Percentiles rank a stretch among this genome's conserved stretches.
phyloP scores from a whole-genome alignment of 2,797 vertebrate genomes.

The Spinus pinus region DNA sequence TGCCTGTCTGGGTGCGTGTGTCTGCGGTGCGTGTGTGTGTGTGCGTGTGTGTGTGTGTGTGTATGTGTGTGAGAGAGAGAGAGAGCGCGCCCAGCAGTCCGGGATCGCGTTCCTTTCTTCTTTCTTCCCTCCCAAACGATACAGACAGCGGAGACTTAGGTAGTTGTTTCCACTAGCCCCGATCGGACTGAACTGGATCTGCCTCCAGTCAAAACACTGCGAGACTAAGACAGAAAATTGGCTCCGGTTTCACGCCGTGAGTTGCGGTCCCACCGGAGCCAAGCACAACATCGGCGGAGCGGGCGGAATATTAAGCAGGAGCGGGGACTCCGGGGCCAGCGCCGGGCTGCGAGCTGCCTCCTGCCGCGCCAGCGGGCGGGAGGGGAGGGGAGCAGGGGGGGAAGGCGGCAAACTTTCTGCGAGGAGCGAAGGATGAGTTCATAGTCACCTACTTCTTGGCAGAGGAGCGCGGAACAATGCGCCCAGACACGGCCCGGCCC shows the following conservation, averaged over 20 bases:
- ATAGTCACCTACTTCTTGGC: conserved; percentile 51
- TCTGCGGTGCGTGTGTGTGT: not conserved
- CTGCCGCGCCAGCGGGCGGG: conserved; percentile 27
- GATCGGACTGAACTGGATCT: conserved; percentile 84
- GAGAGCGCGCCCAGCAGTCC: not conserved
- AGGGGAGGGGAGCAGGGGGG: not conserved
- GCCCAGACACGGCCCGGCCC: not conserved
- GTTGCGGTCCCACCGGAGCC: conserved; percentile 82
- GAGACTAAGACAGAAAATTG: conserved; percentile 83
- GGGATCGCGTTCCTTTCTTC: conserved; percentile 25
- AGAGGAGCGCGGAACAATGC: conserved; percentile 15
- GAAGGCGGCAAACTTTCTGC: conserved; percentile 67
- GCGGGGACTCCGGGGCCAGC: conserved; percentile 71
- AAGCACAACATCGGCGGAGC: conserved; percentile 79
- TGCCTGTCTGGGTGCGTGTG: not conserved
- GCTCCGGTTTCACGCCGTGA: conserved; percentile 85
- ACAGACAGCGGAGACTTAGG: conserved; percentile 69
- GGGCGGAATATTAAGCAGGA: conserved; percentile 79
- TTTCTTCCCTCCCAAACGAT: conserved; percentile 37
- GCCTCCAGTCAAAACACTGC: conserved; percentile 88
- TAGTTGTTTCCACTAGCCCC: conserved; percentile 83
- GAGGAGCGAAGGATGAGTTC: conserved; percentile 47
- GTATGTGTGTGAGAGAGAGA: not conserved
- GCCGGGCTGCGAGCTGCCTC: conserved; percentile 59
- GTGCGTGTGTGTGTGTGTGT: not conserved